Evolutionary conservation across 2,888 invertebrate species (phyloP).

Genomic region (Andrena haemorrhoa): DNA sequence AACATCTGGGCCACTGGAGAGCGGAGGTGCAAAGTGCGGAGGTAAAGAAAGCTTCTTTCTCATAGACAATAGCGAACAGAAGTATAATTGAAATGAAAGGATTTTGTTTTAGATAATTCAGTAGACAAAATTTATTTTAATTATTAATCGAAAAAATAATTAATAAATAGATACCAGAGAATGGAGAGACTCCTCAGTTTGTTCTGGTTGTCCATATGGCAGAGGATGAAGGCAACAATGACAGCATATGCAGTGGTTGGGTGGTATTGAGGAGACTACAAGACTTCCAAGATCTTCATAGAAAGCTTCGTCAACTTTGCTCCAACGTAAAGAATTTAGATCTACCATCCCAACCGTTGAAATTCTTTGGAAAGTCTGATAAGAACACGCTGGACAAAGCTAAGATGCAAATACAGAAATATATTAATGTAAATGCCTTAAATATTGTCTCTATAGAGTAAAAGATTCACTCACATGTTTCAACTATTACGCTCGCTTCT

Average conservation of each 20-base stretch:
- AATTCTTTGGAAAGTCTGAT: constrained; percentile 94
- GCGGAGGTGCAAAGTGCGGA: constrained; percentile 94
- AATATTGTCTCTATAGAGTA: background rate
- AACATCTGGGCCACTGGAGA: constrained; percentile 95
- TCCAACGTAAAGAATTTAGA: constrained; percentile 93
- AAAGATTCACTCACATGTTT: background rate
- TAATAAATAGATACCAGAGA: constrained; percentile 86
- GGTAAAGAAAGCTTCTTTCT: constrained; percentile 84
- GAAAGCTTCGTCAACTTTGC: constrained; percentile 93
- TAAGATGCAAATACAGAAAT: constrained; percentile 93
- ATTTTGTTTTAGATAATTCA: background rate
- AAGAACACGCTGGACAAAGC: constrained; percentile 93
- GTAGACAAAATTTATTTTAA: background rate
- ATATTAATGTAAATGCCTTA: constrained; percentile 90
- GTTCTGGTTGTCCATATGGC: constrained; percentile 93
- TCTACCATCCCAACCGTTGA: constrained; percentile 92
- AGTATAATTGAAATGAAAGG: constrained; percentile 2
- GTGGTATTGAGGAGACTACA: constrained; percentile 88
- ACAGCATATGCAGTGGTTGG: constrained; percentile 89
- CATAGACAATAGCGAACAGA: background rate
- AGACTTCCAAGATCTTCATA: constrained; percentile 92
- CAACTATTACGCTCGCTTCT: constrained; percentile 31
- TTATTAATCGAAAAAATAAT: constrained; percentile 1
- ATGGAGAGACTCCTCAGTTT: constrained; percentile 90
- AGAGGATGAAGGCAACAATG: constrained; percentile 87